Evolutionary conservation across 2,888 invertebrate genomes (phyloP), one percentile per base, ranked within the genome.

Genomic region (Physocephala rufipes): DNA sequence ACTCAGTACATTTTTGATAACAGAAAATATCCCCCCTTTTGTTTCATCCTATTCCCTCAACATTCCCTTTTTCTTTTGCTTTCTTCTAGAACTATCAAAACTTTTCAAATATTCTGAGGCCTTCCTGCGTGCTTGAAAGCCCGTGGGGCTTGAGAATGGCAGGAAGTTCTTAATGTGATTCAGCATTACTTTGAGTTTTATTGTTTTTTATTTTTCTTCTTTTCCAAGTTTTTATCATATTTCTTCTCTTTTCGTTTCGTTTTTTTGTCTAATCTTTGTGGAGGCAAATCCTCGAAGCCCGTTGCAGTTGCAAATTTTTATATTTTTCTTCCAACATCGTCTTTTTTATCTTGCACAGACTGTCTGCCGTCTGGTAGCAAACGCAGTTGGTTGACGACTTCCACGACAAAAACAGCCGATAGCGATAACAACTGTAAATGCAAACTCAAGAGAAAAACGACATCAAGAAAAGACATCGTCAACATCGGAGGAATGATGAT

Each of bases 311-410:
- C 28, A 26, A 26, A 16, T 59, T 30, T 30, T 59, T 30, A 19
- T 19, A 13, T 59, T 59, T 26, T n/a, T n/a, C n/a, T n/a, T n/a
- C 30, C 59, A 28, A n/a, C 30, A 30, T 59, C 13, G 26, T 59
- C 16, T 26, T 15, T 55, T 49, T 64, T 64, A 64, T 64, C 64
- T 64, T 24, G 47, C 49, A 47, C 49, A 64, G 64, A 64, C 64
- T 64, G 45, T n/a, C 47, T 64, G 64, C 45, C 63, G 43, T 43
- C 47, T 30, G 61, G 61, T 45, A 43, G 49, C 64, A 24, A 13
- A 12, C 16, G 12, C 59, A 28, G 26, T 28, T 26, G 28, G n/a
- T 13, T 12, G 28, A 59, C 16, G 49, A 49, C 59, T 28, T 28
- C 59, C 26, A 28, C 26, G 28, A 28, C 58, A 58, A 9, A 24